Conservation (phyloP, 2,888 invertebrate genomes). For the Pandemis heparana region DNA sequence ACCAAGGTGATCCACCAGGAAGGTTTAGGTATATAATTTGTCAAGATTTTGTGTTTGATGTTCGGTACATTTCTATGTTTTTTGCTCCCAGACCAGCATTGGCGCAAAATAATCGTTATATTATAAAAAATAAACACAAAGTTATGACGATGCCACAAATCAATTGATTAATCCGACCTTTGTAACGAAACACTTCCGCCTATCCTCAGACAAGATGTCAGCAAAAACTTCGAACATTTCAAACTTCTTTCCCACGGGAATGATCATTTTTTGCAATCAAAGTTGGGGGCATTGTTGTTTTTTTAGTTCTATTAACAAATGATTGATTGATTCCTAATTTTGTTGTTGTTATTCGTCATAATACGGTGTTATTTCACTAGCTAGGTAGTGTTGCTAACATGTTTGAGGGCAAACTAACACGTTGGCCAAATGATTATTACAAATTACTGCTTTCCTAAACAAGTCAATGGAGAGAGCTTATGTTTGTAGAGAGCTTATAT, state of each 20-base stretch:
- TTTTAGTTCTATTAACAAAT: conserved; percentile 2
- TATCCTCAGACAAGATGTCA: neutral
- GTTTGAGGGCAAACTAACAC: too few relatives aligned
- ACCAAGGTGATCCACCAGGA: too few relatives aligned
- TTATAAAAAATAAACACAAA: neutral
- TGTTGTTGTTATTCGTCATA: neutral
- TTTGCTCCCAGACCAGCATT: too few relatives aligned
- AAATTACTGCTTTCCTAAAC: too few relatives aligned
- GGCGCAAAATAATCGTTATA: too few relatives aligned
- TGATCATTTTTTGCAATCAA: conserved; percentile 26
- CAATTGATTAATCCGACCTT: neutral
- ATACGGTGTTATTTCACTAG: neutral
- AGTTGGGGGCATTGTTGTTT: conserved; percentile 14
- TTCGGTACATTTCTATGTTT: too few relatives aligned
- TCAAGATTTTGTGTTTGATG: too few relatives aligned
- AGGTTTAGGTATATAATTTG: too few relatives aligned
- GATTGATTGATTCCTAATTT: neutral
- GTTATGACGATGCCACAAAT: neutral
- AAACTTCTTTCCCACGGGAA: conserved; percentile 32
- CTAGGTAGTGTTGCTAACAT: neutral
- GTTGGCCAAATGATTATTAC: too few relatives aligned
- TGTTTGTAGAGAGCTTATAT: too few relatives aligned
- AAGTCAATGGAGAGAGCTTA: too few relatives aligned
- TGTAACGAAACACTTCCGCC: neutral
- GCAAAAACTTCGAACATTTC: conserved; percentile 18